Conservation (phyloP, 92 coral and sea anemone genomes). For the Porites divaricata region DNA sequence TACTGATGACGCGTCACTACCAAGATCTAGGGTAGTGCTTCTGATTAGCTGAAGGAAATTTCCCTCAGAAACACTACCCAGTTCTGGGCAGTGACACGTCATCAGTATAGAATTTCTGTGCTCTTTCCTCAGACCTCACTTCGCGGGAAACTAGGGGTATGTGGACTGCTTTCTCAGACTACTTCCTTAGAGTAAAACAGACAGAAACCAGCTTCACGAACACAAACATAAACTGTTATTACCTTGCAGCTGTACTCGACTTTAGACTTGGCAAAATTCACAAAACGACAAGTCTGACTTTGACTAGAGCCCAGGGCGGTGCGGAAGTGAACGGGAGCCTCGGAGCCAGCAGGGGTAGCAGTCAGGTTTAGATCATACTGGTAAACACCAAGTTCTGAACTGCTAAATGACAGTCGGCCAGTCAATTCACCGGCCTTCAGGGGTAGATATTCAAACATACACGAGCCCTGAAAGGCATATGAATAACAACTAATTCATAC, state of each 20-base stretch:
- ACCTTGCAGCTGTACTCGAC: constrained; percentile 98
- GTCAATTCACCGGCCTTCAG: constrained; percentile 92
- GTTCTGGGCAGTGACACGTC: too few species aligned
- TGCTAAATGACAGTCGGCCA: constrained; percentile 89
- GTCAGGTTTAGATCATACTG: constrained; percentile 91
- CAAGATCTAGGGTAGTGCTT: too few species aligned
- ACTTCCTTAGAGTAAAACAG: background rate
- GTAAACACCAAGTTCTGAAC: constrained; percentile 95
- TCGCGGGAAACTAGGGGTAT: too few species aligned
- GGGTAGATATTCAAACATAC: constrained; percentile 97
- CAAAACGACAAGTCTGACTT: constrained; percentile 92
- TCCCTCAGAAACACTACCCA: too few species aligned
- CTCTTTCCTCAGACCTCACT: too few species aligned
- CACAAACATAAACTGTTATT: background rate
- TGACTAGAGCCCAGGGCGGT: constrained; percentile 94
- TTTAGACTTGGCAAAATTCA: constrained; percentile 93
- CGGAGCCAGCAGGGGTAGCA: constrained; percentile 98
- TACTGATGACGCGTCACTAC: too few species aligned
- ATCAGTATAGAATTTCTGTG: too few species aligned
- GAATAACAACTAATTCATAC: background rate
- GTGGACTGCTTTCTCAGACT: background rate
- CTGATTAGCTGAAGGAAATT: too few species aligned
- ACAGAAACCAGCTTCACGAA: background rate
- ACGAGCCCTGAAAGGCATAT: constrained; percentile 81
- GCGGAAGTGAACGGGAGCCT: constrained; percentile 96